Evolutionary conservation across 1,140 invertebrate genomes (phyloP), one percentile per base, ranked within the genome.

Genomic region (Linepithema humile): DNA sequence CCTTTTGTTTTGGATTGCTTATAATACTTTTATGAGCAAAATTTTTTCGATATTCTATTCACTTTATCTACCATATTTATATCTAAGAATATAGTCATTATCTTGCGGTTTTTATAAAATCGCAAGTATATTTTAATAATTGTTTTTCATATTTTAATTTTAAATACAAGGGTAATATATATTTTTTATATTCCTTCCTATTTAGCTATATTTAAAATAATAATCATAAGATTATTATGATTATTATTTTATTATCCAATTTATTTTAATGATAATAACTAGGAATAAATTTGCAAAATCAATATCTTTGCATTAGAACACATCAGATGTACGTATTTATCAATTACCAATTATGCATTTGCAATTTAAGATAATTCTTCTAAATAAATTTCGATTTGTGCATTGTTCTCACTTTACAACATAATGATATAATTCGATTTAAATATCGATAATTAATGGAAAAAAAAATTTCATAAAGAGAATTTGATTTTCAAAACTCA

Each of bases 181-280:
- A 48, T 45, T 62, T n/a, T 74, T 59, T 23, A 57, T 57, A 73
- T 43, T 38, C 17, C 5, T 62, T 62, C 12, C 12, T 62, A 20
- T 62, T 4, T 40, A 0, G 55, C 17, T 10, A 59, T 6, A 50
- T 20, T 12, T n/a, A n/a, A n/a, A n/a, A n/a, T n/a, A n/a, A n/a
- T n/a, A n/a, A n/a, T n/a, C n/a, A 60, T 32, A n/a, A 43, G 53
- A 3, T 29, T 74, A 60, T 60, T 35, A 62, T 55, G 38, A 74
- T 7, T 67, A 35, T 43, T 2, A 75, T 32, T 75, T 75, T 23
- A 62, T 75, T 62, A 32, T 62, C 38, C 6, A 17, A 48, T 48
- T 60, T 48, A 9, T 15, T 35, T 62, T 35, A n/a, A n/a, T 64
- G 50, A 12, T 26, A 1, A n/a, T 65, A 48, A n/a, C n/a, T n/a